Evolutionary conservation across 2,888 invertebrate genomes (phyloP).

Genomic region (Sclerodermus sp.): DNA sequence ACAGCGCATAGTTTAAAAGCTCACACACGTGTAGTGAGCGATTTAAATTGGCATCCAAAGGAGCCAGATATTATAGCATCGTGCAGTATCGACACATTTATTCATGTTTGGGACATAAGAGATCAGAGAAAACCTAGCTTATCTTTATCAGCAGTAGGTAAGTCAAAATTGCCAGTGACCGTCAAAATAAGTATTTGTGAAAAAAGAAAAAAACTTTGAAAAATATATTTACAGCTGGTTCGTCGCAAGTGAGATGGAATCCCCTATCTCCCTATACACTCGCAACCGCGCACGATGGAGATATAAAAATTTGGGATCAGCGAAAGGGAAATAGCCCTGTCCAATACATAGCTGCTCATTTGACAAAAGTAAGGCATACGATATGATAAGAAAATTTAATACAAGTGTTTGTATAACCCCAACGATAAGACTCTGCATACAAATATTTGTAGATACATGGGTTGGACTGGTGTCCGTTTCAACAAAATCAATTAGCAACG

Average conservation of each 20-base stretch:
- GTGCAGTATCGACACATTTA: conserved; percentile 91
- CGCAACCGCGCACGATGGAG: conserved; percentile 95
- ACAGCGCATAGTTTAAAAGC: conserved; percentile 74
- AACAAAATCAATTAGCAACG: conserved; percentile 83
- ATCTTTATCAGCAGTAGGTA: conserved; percentile 86
- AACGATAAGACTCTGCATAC: background rate
- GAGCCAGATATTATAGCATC: conserved; percentile 79
- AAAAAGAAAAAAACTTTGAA: conserved; percentile 1
- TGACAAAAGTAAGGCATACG: conserved; percentile 62
- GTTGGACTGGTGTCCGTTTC: conserved; percentile 89
- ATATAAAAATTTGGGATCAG: conserved; percentile 94
- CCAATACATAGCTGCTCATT: conserved; percentile 91
- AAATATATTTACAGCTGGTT: conserved; percentile 75
- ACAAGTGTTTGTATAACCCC: too few species aligned
- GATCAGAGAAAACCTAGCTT: conserved; percentile 81
- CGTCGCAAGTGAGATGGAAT: conserved; percentile 94
- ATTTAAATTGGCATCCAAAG: conserved; percentile 87
- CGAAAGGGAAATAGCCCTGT: conserved; percentile 84
- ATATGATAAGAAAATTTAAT: too few species aligned
- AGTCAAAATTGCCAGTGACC: conserved; percentile 40
- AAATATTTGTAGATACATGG: conserved; percentile 82
- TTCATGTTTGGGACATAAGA: conserved; percentile 90
- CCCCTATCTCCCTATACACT: conserved; percentile 79
- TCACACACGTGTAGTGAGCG: conserved; percentile 85
- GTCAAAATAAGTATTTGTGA: background rate